Evolutionary conservation across 2,113 vertebrate species (phyloP), one percentile per base, ranked within the genome.

Genomic region (Boleophthalmus pectinirostris): DNA sequence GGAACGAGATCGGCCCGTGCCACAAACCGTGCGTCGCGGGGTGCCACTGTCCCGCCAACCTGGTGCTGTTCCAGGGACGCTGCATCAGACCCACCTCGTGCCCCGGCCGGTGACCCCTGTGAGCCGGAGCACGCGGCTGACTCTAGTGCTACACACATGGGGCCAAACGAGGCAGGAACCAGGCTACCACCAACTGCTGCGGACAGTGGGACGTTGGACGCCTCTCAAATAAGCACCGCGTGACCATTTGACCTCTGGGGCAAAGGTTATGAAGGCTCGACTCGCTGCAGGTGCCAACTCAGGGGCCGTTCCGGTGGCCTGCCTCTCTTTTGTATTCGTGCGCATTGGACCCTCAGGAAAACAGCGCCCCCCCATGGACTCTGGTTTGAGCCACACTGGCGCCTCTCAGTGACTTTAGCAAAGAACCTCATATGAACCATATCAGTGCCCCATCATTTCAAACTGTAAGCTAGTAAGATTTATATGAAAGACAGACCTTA

Each of bases 1-100:
- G 97, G 97, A 99, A 99, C 2, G 98, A 99, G 91, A 97, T 99
- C 0, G 94, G 96, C 0, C 96, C 95, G 0, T 99, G 98, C 85
- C 90, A 83, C 73, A 96, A 94, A 78, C 95, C 96, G 0, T 99
- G 98, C 0, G 2, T 99, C 24, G 98, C 98, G 0, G 98, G 98
- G 7, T 99, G 98, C 90, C 98, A 99, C 89, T 99, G 98, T 38
- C 97, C 97, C 0, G 97, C 97, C 49, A 96, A 96, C 86, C 79
- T 98, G 86, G 96, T 99, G 66, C 94, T 96, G 65, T 95, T 95
- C 87, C 95, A 93, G 86, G 96, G 97, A 78, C 94, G 94, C 82
- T 99, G 98, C 93, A 95, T 99, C 91, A 97, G 95, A 73, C 96
- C 97, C 89, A 96, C 95, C 1, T 82, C 97, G 60, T 99, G 98